Conservation (phyloP, 2,113 vertebrate species). For the Anolis carolinensis region DNA sequence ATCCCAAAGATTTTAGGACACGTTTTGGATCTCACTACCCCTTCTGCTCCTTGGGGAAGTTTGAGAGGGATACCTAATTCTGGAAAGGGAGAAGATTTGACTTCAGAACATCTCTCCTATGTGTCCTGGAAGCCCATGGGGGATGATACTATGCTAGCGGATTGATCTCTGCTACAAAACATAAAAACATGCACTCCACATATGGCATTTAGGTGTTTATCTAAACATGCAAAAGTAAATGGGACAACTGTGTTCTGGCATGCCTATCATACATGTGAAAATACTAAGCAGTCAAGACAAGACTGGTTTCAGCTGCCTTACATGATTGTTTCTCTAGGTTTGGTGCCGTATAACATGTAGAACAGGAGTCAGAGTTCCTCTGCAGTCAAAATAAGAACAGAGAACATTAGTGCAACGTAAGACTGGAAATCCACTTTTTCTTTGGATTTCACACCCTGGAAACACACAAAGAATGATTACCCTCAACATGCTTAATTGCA, state of each 20-base stretch:
- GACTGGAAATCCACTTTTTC: neutral
- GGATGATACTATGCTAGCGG: neutral
- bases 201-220: neutral
- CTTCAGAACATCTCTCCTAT: neutral
- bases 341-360: neutral
- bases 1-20: neutral
- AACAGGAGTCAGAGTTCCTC: neutral
- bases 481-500: conserved; percentile 30
- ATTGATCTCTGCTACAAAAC: neutral
- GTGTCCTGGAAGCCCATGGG: neutral
- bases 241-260: too few relatives aligned
- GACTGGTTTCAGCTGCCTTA: neutral
- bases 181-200: neutral
- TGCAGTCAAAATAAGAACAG: neutral
- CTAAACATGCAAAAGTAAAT: neutral
- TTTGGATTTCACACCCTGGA: neutral
- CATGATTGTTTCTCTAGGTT: neutral
- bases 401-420: neutral
- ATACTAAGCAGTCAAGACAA: neutral
- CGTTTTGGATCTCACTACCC: neutral
- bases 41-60: neutral
- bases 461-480: conserved; percentile 28
- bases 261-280: neutral
- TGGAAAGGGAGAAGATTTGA: neutral
- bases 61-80: neutral